Evolutionary conservation across 2,113 vertebrate species (phyloP).

Genomic region (Forbesichthys agassizii): DNA sequence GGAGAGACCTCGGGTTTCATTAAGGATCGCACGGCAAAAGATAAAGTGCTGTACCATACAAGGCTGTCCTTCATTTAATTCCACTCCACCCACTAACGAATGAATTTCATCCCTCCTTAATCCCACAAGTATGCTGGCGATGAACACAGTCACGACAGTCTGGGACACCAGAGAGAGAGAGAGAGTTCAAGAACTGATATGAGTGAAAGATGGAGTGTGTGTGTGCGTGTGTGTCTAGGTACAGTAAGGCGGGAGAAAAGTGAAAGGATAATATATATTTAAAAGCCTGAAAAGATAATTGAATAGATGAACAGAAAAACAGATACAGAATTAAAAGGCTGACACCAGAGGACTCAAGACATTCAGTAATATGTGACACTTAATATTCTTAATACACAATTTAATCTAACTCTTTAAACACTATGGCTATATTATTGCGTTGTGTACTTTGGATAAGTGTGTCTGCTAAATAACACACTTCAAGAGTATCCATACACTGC

Average conservation of each 20-base stretch:
- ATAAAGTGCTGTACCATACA: slow-evolving; percentile 60
- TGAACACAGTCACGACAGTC: slow-evolving; percentile 73
- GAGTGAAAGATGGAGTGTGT: neutral
- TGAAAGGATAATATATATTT: neutral
- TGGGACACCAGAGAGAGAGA: slow-evolving; percentile 39
- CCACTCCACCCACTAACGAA: slow-evolving; percentile 57
- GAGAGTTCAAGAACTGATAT: slow-evolving; percentile 1
- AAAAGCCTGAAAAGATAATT: neutral
- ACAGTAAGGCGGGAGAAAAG: neutral
- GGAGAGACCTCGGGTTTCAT: slow-evolving; percentile 65
- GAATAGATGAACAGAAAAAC: slow-evolving; percentile 6
- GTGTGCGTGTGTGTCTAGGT: neutral
- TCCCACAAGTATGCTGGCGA: slow-evolving; percentile 77
- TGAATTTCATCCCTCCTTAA: slow-evolving; percentile 78
- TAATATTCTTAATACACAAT: too few relatives aligned
- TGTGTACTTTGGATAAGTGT: too few relatives aligned
- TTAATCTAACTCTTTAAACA: too few relatives aligned
- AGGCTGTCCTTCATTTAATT: slow-evolving; percentile 30
- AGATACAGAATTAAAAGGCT: too few relatives aligned
- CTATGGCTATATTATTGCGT: too few relatives aligned
- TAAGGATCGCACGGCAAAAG: slow-evolving; percentile 60
- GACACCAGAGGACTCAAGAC: too few relatives aligned
- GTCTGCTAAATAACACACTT: too few relatives aligned
- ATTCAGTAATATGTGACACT: too few relatives aligned
- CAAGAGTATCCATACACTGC: too few relatives aligned